Conservation (phyloP, 2,797 vertebrate genomes). For the Discoglossus pictus region DNA sequence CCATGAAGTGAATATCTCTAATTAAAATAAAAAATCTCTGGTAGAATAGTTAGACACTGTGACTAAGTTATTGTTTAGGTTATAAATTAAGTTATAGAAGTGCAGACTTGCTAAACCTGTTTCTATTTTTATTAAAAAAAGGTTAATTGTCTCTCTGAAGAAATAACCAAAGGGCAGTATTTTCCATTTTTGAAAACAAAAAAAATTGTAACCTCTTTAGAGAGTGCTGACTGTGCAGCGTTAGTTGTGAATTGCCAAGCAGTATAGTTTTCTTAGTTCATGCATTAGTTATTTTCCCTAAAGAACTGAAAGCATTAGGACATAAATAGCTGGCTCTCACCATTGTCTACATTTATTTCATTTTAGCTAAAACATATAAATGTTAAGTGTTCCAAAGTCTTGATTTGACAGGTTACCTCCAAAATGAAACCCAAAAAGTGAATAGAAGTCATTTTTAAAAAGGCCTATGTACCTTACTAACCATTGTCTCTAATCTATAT, state of each 20-base stretch:
- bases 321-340: constrained; percentile 20
- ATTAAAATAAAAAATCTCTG: no score
- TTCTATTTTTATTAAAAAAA: constrained; percentile 28
- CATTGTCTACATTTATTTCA: constrained; percentile 42
- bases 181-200: constrained; percentile 25
- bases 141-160: constrained; percentile 47
- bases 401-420: no score
- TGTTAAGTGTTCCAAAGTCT: constrained; percentile 29
- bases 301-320: constrained; percentile 37
- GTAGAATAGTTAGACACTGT: no score
- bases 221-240: constrained; percentile 14
- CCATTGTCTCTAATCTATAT: no score
- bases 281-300: constrained; percentile 46
- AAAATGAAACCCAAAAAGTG: no score
- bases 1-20: no score
- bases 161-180: constrained; percentile 42
- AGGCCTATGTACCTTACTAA: no score
- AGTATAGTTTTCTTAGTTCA: constrained; percentile 39
- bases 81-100: constrained; percentile 15
- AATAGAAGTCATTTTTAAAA: no score
- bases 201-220: constrained; percentile 33
- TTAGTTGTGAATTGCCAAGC: constrained; percentile 39
- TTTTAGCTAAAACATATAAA: constrained; percentile 30
- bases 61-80: constrained; percentile 8
- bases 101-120: neutral